These are phyloP conservation scores for Mallotus villosus DNA, from an alignment of 2,797 vertebrate species.

Conservation along the genomic window DNA sequence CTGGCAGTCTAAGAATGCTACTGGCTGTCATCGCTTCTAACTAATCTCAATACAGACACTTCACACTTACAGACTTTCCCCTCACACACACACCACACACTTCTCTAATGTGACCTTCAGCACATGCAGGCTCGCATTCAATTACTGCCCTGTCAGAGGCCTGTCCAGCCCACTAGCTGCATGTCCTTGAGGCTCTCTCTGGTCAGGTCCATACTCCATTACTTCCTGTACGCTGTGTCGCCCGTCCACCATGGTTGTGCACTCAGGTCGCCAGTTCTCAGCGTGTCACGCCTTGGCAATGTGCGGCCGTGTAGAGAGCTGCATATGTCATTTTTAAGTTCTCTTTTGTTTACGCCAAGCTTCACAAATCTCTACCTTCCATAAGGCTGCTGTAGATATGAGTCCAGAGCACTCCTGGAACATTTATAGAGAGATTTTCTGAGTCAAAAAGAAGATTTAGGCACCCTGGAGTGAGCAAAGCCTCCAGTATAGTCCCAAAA, in stretches of 20 bases:
- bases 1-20: too few relatives aligned
- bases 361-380: too few relatives aligned
- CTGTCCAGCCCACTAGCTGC: constrained; percentile 65
- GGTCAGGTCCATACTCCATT: constrained; percentile 69
- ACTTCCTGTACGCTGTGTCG: constrained; percentile 58
- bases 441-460: constrained; percentile 1
- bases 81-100: constrained; percentile 24
- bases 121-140: constrained; percentile 72
- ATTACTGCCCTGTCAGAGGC: constrained; percentile 74
- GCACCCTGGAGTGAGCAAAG: not conserved
- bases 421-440: constrained; percentile 13
- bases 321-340: too few relatives aligned
- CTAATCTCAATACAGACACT: not conserved
- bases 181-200: constrained; percentile 67
- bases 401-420: not conserved
- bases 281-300: too few relatives aligned
- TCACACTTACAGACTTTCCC: not conserved
- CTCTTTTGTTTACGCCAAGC: too few relatives aligned
- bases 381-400: not conserved
- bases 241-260: constrained; percentile 38
- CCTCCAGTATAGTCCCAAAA: constrained; percentile 8
- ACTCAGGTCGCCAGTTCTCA: constrained; percentile 35
- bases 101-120: constrained; percentile 73
- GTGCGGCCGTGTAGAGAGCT: too few relatives aligned
- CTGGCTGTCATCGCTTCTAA: not conserved